Conservation (phyloP, 2,113 vertebrate genomes). For the Colistium nudipinnis region DNA sequence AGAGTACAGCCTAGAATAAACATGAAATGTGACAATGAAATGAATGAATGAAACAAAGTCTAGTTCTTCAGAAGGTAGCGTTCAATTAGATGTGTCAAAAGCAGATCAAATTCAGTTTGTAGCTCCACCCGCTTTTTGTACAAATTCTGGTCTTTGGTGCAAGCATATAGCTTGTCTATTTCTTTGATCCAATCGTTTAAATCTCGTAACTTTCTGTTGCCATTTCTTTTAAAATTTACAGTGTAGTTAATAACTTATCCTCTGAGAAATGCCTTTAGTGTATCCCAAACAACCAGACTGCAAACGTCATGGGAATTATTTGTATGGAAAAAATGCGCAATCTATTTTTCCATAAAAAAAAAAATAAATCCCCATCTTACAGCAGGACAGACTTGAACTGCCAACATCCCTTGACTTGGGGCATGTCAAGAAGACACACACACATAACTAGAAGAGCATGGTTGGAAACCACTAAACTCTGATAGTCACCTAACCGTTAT, state of each 20-base stretch:
- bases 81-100: background rate
- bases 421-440: background rate
- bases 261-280: background rate
- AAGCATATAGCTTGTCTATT: background rate
- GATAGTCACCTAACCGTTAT: background rate
- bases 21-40: too few species aligned
- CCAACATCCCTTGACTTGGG: background rate
- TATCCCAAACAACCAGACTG: background rate
- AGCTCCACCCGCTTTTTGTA: background rate
- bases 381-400: background rate
- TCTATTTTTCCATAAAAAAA: background rate
- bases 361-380: background rate
- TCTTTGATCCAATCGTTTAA: background rate
- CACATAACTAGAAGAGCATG: background rate
- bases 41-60: background rate
- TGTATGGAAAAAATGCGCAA: background rate
- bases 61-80: background rate
- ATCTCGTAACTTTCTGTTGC: fast-evolving
- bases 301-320: background rate
- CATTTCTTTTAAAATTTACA: background rate
- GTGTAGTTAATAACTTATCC: background rate
- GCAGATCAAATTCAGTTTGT: background rate
- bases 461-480: background rate
- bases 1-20: background rate
- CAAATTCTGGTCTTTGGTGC: background rate